Conservation (phyloP, 1,140 invertebrate species). For the Aphis gossypii region DNA sequence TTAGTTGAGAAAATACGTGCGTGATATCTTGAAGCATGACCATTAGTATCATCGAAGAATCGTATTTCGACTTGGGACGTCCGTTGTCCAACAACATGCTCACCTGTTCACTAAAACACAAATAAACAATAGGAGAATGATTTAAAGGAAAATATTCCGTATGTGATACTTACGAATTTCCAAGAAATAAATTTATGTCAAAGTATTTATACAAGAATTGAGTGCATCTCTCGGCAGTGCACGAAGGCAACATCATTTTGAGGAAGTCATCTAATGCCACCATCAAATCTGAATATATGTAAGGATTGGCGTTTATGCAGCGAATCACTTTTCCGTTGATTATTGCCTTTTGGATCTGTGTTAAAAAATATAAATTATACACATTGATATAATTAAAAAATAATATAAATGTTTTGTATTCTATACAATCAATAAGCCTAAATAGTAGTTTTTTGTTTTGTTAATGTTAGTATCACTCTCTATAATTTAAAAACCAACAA, state of each 20-base stretch:
- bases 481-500: too few species aligned
- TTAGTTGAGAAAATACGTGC: background rate
- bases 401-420: too few species aligned
- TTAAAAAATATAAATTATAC: background rate
- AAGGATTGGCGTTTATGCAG: slow-evolving; percentile 86
- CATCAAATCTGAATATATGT: slow-evolving; percentile 78
- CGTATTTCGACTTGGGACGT: background rate
- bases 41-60: background rate
- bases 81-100: background rate
- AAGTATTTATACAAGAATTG: background rate
- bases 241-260: background rate
- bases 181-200: background rate
- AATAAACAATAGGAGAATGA: background rate
- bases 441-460: too few species aligned
- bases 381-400: background rate
- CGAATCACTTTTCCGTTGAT: slow-evolving; percentile 78
- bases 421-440: too few species aligned
- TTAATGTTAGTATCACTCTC: too few species aligned
- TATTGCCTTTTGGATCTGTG: slow-evolving; percentile 77
- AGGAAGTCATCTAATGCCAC: slow-evolving; percentile 78
- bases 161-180: slow-evolving; percentile 24
- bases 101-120: slow-evolving; percentile 30
- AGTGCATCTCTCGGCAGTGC: background rate
- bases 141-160: background rate
- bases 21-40: background rate